Evolutionary conservation across 2,888 invertebrate species (phyloP).

Genomic region (Agrotis exclamationis): DNA sequence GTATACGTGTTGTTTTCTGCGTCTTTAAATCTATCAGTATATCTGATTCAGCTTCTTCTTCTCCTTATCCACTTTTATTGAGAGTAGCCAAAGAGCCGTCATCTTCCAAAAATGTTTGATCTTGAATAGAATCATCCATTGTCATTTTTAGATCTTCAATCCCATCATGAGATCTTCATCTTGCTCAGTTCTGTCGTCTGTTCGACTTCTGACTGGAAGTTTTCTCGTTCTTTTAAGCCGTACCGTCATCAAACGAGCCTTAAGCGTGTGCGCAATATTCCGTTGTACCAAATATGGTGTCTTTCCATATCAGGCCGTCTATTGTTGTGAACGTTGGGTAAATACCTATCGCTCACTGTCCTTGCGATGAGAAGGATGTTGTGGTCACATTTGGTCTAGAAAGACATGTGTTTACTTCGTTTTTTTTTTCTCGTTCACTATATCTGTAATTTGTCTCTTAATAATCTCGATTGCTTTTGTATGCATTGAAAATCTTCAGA

Average conservation of each 20-base stretch:
- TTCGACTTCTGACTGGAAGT: conserved; percentile 33
- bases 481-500: too few species aligned
- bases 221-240: conserved; percentile 39
- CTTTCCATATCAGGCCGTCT: conserved; percentile 68
- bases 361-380: conserved; percentile 54
- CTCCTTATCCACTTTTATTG: not conserved
- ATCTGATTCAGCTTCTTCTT: not conserved
- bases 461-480: too few species aligned
- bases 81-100: not conserved
- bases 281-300: conserved; percentile 70
- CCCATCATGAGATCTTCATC: too few species aligned
- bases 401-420: not conserved
- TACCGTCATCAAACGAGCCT: conserved; percentile 48
- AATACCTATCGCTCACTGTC: conserved; percentile 61
- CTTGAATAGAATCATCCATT: too few species aligned
- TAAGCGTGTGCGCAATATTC: conserved; percentile 59
- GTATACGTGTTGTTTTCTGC: too few species aligned
- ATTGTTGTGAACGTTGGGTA: conserved; percentile 73
- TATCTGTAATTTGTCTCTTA: not conserved
- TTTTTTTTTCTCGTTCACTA: conserved; percentile 4
- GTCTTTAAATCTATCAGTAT: not conserved
- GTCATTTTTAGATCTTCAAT: not conserved
- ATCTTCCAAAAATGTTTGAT: not conserved
- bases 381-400: conserved; percentile 3
- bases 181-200: not conserved